phyloP scores from a whole-genome alignment of 2,797 vertebrate species.

The Eulemur coronatus region DNA sequence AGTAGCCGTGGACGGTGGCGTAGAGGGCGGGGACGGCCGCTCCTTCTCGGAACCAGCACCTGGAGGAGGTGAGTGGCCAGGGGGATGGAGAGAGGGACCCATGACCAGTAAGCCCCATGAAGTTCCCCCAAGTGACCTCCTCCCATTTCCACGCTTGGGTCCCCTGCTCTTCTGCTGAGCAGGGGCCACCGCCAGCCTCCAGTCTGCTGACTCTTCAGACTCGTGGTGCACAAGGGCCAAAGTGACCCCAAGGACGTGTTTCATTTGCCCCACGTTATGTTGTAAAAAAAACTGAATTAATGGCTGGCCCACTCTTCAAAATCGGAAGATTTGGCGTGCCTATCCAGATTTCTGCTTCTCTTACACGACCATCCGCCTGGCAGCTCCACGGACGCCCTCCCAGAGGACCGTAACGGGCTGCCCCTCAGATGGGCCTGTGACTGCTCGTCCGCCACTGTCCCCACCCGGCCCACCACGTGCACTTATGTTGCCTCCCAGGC shows the following conservation, averaged over 20 bases:
- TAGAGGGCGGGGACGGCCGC: constrained; percentile 84
- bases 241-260: not conserved
- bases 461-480: rapidly evolving
- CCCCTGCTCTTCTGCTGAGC: not conserved
- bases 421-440: not conserved
- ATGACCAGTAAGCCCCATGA: not conserved
- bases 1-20: constrained; percentile 83
- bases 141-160: rapidly evolving
- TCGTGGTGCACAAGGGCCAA: not conserved
- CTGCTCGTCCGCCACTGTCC: not conserved
- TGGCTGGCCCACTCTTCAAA: not conserved
- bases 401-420: too few relatives aligned
- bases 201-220: not conserved
- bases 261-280: not conserved
- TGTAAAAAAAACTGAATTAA: not conserved
- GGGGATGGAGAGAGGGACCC: not conserved
- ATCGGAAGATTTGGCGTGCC: not conserved
- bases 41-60: constrained; percentile 81
- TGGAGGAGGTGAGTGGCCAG: not conserved
- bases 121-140: not conserved
- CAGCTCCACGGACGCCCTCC: not conserved
- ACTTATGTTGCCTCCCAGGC: not conserved
- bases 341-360: not conserved
- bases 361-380: not conserved
- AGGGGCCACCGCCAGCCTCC: not conserved